Evolutionary conservation across 30 jellyfish, hydroid and myxozoan genomes (phyloP).

Genomic region (Phacellophora camtschatica): DNA sequence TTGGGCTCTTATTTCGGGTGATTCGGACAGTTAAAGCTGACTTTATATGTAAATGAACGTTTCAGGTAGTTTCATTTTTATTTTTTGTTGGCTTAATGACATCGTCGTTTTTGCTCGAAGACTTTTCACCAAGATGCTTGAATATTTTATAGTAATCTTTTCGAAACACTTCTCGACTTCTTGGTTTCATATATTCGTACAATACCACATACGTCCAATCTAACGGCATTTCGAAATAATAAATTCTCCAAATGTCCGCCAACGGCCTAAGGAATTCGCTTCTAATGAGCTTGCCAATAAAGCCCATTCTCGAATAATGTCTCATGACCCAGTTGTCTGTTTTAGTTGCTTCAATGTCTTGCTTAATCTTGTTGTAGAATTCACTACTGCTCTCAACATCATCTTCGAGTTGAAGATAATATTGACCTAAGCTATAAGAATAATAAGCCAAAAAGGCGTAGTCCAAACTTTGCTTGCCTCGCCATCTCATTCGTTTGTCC

Average conservation of each 20-base stretch:
- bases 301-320: slow-evolving; percentile 15
- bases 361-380: slow-evolving; percentile 20
- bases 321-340: slow-evolving; percentile 8
- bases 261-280: not conserved
- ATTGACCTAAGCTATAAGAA: not conserved
- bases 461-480: slow-evolving; percentile 69
- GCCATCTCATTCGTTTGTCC: slow-evolving; percentile 60
- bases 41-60: no score
- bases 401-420: not conserved
- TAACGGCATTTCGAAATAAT: slow-evolving; percentile 39
- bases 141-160: not conserved
- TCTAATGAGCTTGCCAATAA: slow-evolving; percentile 37
- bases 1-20: no score
- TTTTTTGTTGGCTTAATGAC: no score
- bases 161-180: not conserved
- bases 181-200: not conserved
- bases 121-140: slow-evolving; percentile 42
- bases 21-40: no score
- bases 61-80: no score
- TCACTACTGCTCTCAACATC: slow-evolving; percentile 10
- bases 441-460: slow-evolving; percentile 63
- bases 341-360: not conserved
- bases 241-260: slow-evolving; percentile 1
- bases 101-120: slow-evolving; percentile 3
- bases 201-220: slow-evolving; percentile 27